These are phyloP conservation scores for Phainopepla nitens DNA, from an alignment of 2,113 vertebrate genomes.

Conservation along the genomic window DNA sequence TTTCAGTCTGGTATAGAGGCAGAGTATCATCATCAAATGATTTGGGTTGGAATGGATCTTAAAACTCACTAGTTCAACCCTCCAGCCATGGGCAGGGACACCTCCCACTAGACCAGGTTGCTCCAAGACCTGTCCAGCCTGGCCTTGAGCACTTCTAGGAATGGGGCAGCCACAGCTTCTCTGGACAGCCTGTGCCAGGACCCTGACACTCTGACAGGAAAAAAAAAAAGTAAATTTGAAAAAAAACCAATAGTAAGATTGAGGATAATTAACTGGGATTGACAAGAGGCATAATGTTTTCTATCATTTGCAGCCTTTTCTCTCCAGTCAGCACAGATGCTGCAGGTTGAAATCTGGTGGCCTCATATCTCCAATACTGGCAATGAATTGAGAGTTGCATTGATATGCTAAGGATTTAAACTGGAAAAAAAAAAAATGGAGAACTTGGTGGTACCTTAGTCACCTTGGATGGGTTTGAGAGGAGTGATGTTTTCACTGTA, in stretches of 20 bases:
- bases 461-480: not conserved
- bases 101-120: not conserved
- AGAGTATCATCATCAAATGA: not conserved
- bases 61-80: not conserved
- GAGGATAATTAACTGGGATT: not conserved
- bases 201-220: not conserved
- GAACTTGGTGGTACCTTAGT: not conserved
- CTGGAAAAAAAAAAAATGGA: accelerated
- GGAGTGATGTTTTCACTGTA: accelerated
- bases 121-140: not conserved
- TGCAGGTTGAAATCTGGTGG: not conserved
- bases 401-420: not conserved
- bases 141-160: not conserved
- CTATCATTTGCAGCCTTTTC: not conserved
- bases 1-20: not conserved
- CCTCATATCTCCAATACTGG: accelerated
- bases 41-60: not conserved
- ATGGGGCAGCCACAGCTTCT: not conserved
- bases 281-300: not conserved
- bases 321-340: not conserved
- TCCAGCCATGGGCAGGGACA: not conserved
- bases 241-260: not conserved
- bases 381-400: not conserved
- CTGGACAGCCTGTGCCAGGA: not conserved
- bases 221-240: not conserved